These are phyloP conservation scores for Coelopa frigida DNA, from an alignment of 1,140 invertebrate species.

Conservation along the genomic window DNA sequence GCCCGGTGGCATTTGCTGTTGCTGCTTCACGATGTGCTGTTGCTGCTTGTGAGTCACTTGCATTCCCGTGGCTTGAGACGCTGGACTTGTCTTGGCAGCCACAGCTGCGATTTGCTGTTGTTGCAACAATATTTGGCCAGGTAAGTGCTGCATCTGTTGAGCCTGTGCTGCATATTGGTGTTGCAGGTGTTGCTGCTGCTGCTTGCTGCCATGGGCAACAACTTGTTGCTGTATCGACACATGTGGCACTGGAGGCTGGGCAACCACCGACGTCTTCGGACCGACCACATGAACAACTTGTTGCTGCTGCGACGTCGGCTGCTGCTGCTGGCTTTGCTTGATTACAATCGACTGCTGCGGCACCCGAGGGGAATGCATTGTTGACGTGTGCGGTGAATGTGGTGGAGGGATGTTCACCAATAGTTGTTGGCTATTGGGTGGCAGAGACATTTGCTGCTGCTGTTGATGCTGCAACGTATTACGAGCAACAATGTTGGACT, in stretches of 20 bases:
- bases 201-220: background rate
- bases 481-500: conserved; percentile 29
- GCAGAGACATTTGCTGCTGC: conserved; percentile 11
- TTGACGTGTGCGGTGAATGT: conserved; percentile 28
- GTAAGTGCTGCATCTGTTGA: conserved; percentile 2
- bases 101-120: conserved; percentile 7
- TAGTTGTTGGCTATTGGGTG: conserved; percentile 21
- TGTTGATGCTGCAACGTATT: conserved; percentile 25
- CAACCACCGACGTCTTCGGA: conserved; percentile 21
- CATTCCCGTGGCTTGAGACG: conserved; percentile 10
- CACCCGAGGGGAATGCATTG: conserved; percentile 1
- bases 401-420: conserved; percentile 34
- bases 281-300: conserved; percentile 40
- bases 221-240: conserved; percentile 2
- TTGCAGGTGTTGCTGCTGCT: conserved; percentile 7
- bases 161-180: background rate
- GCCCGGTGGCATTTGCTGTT: conserved; percentile 27
- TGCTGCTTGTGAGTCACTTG: conserved; percentile 8
- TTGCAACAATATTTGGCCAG: too few species aligned
- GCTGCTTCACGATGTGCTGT: conserved; percentile 17
- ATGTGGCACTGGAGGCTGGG: background rate
- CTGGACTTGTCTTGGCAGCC: background rate
- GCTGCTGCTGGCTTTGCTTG: conserved; percentile 23
- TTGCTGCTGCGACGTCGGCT: conserved; percentile 16
- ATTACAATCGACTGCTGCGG: conserved; percentile 34